Evolutionary conservation across 2,113 vertebrate genomes (phyloP).

Genomic region (Corynorhinus townsendii): DNA sequence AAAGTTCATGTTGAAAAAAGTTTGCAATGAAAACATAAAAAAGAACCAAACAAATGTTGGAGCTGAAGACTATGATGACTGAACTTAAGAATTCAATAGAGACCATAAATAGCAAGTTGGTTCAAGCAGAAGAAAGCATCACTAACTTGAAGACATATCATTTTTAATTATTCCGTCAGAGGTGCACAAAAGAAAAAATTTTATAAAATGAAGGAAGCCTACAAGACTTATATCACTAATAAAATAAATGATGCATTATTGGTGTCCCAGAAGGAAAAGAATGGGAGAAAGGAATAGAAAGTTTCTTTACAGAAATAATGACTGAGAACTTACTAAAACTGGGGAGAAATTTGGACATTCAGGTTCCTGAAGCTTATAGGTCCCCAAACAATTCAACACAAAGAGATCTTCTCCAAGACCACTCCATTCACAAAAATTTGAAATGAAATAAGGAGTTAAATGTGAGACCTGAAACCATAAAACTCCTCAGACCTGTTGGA

Average conservation of each 20-base stretch:
- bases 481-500: background rate
- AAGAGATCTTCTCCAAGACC: background rate
- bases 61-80: background rate
- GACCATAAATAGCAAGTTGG: background rate
- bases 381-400: background rate
- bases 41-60: background rate
- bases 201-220: background rate
- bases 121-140: background rate
- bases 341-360: background rate
- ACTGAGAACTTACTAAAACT: background rate
- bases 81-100: background rate
- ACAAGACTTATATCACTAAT: background rate
- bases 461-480: background rate
- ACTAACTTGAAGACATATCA: background rate
- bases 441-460: background rate
- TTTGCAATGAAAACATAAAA: too few relatives aligned
- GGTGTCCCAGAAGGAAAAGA: background rate
- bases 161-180: background rate
- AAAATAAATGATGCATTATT: background rate
- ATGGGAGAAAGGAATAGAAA: background rate
- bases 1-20: background rate
- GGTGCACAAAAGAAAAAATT: background rate
- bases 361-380: background rate
- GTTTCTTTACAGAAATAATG: background rate
- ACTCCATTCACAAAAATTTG: background rate